These are phyloP conservation scores for Oscheius sp. DNA, from an alignment of 1,140 invertebrate species.

Conservation along the genomic window DNA sequence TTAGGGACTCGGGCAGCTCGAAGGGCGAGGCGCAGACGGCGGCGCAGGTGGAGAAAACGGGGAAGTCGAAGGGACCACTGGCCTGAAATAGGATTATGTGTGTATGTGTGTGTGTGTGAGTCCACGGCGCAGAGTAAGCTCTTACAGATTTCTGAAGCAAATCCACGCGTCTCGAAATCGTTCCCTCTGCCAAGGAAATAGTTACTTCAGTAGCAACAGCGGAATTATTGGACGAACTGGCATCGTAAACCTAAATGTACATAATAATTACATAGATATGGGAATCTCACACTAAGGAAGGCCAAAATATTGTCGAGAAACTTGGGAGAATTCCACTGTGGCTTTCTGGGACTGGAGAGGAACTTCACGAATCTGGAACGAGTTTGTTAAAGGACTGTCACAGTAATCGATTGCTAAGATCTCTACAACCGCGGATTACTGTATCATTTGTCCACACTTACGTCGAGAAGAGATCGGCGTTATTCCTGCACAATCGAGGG, in stretches of 20 bases:
- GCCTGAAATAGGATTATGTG: not conserved
- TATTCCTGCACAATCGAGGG: slow-evolving; percentile 18
- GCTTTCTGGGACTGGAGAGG: not conserved
- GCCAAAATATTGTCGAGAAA: not conserved
- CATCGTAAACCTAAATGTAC: slow-evolving; percentile 4
- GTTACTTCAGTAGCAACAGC: not conserved
- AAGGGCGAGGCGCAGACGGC: slow-evolving; percentile 15
- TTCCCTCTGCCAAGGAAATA: not conserved
- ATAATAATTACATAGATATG: not conserved
- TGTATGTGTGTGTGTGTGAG: too few relatives aligned
- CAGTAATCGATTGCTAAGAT: too few relatives aligned
- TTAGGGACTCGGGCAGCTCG: slow-evolving; percentile 11
- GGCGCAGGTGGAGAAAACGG: not conserved
- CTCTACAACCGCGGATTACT: too few relatives aligned
- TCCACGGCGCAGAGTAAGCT: too few relatives aligned
- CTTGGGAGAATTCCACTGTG: not conserved
- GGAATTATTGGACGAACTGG: not conserved
- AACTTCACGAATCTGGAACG: not conserved
- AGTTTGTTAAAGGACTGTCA: not conserved
- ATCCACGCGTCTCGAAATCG: not conserved
- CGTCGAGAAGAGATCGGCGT: slow-evolving; percentile 21
- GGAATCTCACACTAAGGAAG: not conserved
- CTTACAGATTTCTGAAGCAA: not conserved
- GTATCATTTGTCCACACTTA: too few relatives aligned
- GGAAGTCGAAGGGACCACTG: slow-evolving; percentile 19